Conservation (phyloP, 2,113 vertebrate genomes). For the Synchiropus splendidus region DNA sequence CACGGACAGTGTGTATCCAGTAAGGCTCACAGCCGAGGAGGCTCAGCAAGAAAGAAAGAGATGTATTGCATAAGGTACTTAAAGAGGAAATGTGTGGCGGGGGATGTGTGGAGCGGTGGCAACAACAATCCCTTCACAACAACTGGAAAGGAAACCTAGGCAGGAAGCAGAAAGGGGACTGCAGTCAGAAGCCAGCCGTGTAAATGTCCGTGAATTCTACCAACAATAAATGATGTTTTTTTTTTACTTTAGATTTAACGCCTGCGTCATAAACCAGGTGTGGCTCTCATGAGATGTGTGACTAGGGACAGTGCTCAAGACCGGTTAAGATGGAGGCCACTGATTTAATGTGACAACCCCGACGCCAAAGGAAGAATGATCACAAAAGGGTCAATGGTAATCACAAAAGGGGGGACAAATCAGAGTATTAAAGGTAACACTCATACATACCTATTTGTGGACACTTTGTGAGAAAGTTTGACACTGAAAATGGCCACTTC, state of each 20-base stretch:
- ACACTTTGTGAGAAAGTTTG: no score
- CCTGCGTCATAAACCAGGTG: no score
- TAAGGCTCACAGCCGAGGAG: conserved; percentile 30
- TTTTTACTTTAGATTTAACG: no score
- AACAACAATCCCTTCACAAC: conserved; percentile 6
- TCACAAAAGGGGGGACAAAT: neutral
- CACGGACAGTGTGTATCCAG: conserved; percentile 49
- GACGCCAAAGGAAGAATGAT: no score
- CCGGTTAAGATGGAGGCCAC: no score
- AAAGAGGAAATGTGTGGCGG: conserved; percentile 7
- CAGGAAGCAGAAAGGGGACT: conserved; percentile 5
- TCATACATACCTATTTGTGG: no score
- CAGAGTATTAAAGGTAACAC: neutral
- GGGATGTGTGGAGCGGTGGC: neutral
- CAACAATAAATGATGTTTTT: neutral
- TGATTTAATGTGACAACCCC: no score
- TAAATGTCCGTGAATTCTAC: neutral
- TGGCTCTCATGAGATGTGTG: no score
- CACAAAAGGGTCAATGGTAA: no score
- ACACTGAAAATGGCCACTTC: no score
- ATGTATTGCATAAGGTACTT: conserved; percentile 24
- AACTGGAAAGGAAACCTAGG: conserved; percentile 14
- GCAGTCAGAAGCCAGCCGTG: neutral
- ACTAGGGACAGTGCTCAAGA: no score
- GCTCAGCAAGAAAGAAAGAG: conserved; percentile 21